Base-by-base conservation (phyloP, 2,797 vertebrate species). In the Molossus molossus region DNA sequence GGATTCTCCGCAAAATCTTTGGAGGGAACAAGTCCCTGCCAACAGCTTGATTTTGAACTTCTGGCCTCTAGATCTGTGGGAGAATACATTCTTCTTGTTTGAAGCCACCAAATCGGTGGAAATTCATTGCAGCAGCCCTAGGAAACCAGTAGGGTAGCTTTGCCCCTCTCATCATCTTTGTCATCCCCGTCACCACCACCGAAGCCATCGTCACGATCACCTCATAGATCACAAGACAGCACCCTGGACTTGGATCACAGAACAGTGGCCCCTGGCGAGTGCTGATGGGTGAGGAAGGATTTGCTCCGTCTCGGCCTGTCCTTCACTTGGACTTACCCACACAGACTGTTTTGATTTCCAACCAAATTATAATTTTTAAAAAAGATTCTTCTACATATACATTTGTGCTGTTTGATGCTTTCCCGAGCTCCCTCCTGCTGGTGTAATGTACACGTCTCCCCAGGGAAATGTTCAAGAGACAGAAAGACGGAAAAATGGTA, bases 401-500 rank as follows among this genome's bases (percentile, higher is more conserved):
- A 95, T 53, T 80, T 94, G 88, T 73, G 65, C 91, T 72, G 94
- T 92, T 57, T 88, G 64, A 92, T 93, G 79, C 83, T 94, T 97
- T 97, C 94, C 96, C 97, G 96, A 95, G 96, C 92, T 94, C 94
- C 81, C 45, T 94, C 83, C 2, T 29, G 91, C 91, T 96, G 80
- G 92, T 77, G 96, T 94, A 96, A 96, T 94, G 80, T 40, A 87
- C 83, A 69, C 83, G 17, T 94, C 83, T 94, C 96, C 89, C 95
- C 0, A 13, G 95, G 95, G 97, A 97, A 89, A 96, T 92, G 88
- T 81, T 96, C 86, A 86, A 95, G 97, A 97, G 96, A 97, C 97
- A 94, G 96, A 95, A 91, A 95, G 96, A 97, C 57, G 83, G 96
- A 91, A 96, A 97, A 96, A 97, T 92, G 96, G 97, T 91, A 80